phyloP scores from a whole-genome alignment of 2,797 vertebrate genomes.

The Anguilla megastoma region DNA sequence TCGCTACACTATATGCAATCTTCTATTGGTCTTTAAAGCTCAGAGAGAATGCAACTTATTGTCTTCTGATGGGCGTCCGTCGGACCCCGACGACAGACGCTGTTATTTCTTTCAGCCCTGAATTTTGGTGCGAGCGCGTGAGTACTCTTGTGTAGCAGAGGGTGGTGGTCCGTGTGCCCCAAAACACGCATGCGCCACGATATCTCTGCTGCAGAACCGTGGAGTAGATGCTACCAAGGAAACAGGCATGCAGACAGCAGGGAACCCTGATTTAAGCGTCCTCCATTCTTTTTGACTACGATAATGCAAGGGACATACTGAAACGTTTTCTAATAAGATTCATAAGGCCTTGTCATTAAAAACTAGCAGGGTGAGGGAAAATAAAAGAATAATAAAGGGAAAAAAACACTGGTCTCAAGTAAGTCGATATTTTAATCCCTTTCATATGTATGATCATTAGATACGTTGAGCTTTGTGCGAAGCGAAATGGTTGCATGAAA shows the following conservation, averaged over 20 bases:
- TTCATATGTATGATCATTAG: background rate
- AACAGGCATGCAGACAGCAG: constrained; percentile 42
- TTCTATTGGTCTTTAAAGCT: background rate
- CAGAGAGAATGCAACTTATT: background rate
- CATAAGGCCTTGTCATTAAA: background rate
- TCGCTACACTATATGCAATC: background rate
- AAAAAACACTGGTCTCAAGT: constrained; percentile 12
- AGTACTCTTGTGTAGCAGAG: background rate
- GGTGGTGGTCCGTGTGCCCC: constrained; percentile 41
- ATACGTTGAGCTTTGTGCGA: background rate
- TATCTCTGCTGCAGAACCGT: constrained; percentile 47
- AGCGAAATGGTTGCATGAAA: background rate
- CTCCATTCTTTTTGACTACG: constrained; percentile 32
- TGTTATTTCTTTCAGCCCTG: background rate
- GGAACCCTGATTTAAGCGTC: constrained; percentile 40
- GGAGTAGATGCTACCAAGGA: constrained; percentile 47
- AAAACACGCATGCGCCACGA: constrained; percentile 50
- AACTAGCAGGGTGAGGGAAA: background rate
- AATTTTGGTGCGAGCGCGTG: background rate
- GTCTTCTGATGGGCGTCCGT: background rate
- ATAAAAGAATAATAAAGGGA: background rate
- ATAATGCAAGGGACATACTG: constrained; percentile 21
- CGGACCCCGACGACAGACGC: background rate
- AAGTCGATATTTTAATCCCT: constrained; percentile 14
- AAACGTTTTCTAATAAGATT: constrained; percentile 23